A percentile compares a stretch with the other conserved stretches of the same genome.
phyloP scores from a whole-genome alignment of 2,888 invertebrate genomes.

The Meandrusa payeni region DNA sequence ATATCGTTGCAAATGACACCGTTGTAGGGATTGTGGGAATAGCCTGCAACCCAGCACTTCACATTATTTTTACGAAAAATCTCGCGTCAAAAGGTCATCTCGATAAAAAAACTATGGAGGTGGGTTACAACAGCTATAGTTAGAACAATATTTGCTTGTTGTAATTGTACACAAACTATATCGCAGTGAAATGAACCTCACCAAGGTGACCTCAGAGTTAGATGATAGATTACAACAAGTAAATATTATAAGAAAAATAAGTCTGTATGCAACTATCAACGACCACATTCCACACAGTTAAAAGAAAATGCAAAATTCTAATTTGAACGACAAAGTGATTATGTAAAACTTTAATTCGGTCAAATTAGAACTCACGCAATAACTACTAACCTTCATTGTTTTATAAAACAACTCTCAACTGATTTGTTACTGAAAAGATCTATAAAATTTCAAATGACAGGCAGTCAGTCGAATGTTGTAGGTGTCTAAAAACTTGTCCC shows the following conservation, averaged over 20 bases:
- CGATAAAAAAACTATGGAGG: conserved; percentile 49
- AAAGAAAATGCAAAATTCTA: conserved; percentile 1
- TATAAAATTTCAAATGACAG: too few species aligned
- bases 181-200: too few species aligned
- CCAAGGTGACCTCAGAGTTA: too few species aligned
- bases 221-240: conserved; percentile 1
- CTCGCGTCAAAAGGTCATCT: conserved; percentile 25
- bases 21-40: conserved; percentile 97
- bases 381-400: background rate
- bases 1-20: conserved; percentile 99
- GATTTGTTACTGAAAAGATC: too few species aligned
- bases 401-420: too few species aligned
- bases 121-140: conserved; percentile 20
- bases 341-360: background rate
- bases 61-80: conserved; percentile 38
- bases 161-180: background rate
- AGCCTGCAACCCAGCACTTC: conserved; percentile 82
- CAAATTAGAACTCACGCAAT: background rate
- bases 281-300: conserved; percentile 7
- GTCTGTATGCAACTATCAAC: conserved; percentile 10
- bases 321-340: background rate
- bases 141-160: conserved; percentile 6
- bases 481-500: too few species aligned
- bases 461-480: too few species aligned
- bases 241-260: conserved; percentile 6